Conservation (phyloP, 37 sponge, comb jelly and placozoan species). For the Cliona cf. orientalis region DNA sequence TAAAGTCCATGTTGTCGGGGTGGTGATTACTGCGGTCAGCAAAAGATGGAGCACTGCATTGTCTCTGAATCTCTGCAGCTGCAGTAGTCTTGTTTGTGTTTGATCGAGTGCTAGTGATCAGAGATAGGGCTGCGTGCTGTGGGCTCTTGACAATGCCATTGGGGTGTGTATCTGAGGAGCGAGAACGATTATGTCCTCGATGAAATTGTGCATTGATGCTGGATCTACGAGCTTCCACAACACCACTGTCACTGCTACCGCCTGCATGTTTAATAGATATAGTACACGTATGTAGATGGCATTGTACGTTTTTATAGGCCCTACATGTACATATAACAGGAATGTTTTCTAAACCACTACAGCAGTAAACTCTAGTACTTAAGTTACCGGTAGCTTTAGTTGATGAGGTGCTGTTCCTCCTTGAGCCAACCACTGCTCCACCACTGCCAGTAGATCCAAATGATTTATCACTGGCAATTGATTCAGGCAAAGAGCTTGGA, state of each 20-base stretch:
- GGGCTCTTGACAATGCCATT: too few relatives aligned
- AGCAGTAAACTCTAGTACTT: neutral
- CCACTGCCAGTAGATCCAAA: constrained; percentile 33
- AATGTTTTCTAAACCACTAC: neutral
- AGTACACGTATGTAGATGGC: neutral
- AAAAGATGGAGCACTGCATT: constrained; percentile 16
- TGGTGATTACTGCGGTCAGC: too few relatives aligned
- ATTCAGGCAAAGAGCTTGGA: neutral
- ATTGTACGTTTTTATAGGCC: neutral
- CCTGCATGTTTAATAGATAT: neutral
- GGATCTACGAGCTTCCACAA: neutral
- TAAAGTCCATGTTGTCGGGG: too few relatives aligned
- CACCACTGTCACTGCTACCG: constrained; percentile 1
- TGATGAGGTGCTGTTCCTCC: neutral
- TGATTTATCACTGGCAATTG: neutral
- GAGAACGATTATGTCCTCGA: too few relatives aligned
- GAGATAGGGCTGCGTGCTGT: too few relatives aligned
- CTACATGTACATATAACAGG: constrained; percentile 4
- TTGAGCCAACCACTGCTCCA: constrained; percentile 10
- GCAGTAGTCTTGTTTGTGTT: too few relatives aligned
- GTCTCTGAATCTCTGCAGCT: neutral
- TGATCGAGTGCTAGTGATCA: too few relatives aligned
- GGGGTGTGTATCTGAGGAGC: too few relatives aligned
- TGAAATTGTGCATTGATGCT: too few relatives aligned
- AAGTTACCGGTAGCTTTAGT: neutral